A percentile compares a stretch with the other conserved stretches of the same genome.
These are phyloP conservation scores for Oscheius onirici DNA, from an alignment of 2,888 invertebrate species.

Conservation along the genomic window DNA sequence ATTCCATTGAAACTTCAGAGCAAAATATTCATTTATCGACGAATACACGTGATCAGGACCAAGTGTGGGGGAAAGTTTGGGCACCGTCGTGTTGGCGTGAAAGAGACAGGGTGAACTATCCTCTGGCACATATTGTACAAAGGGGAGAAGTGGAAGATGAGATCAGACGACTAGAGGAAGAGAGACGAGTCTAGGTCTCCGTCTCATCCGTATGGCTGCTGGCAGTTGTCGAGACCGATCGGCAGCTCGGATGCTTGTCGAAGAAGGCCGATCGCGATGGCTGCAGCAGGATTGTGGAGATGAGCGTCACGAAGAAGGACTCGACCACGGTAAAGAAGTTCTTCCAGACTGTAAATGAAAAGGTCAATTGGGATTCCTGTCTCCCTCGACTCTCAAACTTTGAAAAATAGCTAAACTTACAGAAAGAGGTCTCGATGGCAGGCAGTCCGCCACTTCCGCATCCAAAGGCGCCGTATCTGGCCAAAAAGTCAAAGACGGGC, in stretches of 20 bases:
- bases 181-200: constrained; percentile 19
- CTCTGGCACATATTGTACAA: constrained; percentile 5
- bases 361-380: not conserved
- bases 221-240: constrained; percentile 42
- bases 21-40: constrained; percentile 25
- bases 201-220: constrained; percentile 29
- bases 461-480: constrained; percentile 58
- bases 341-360: constrained; percentile 64
- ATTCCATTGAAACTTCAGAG: not conserved
- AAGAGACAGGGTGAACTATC: not conserved
- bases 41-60: constrained; percentile 28
- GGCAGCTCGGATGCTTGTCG: constrained; percentile 59
- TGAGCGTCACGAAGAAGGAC: constrained; percentile 66
- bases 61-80: not conserved
- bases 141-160: not conserved
- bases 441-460: constrained; percentile 50
- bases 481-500: constrained; percentile 67
- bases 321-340: constrained; percentile 65
- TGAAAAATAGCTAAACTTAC: constrained; percentile 46
- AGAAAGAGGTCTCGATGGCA: constrained; percentile 54
- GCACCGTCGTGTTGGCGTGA: constrained; percentile 23
- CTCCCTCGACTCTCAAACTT: not conserved
- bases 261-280: constrained; percentile 61
- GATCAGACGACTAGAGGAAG: constrained; percentile 27
- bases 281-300: constrained; percentile 65